phyloP scores from a whole-genome alignment of 2,888 invertebrate species.

The Patella depressa region DNA sequence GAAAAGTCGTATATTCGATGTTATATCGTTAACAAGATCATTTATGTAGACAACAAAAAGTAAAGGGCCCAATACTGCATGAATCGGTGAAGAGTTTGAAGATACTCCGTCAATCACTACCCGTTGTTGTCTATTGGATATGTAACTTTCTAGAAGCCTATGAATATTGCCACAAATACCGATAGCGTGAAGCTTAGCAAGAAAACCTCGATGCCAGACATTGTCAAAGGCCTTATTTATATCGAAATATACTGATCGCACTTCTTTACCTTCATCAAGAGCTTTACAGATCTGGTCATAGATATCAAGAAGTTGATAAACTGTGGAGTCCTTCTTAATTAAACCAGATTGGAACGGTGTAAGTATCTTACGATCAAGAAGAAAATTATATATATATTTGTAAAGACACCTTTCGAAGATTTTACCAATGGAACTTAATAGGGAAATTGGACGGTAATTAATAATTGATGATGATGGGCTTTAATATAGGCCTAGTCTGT shows the following conservation, averaged over 20 bases:
- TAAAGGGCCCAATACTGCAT: background rate
- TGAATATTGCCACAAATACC: background rate
- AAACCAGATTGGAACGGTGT: background rate
- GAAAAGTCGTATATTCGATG: too few relatives aligned
- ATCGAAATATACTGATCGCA: background rate
- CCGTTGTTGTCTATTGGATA: background rate
- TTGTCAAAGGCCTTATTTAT: background rate
- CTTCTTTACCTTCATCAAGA: background rate
- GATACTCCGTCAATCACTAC: slow-evolving; percentile 1
- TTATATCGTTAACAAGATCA: too few relatives aligned
- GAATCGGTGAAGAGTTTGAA: background rate
- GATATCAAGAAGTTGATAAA: background rate
- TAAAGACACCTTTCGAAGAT: background rate
- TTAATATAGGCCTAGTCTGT: too few relatives aligned
- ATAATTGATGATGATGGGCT: too few relatives aligned
- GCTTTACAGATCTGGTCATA: background rate
- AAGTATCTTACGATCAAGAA: background rate
- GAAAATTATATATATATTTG: background rate
- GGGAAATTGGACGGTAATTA: too few relatives aligned
- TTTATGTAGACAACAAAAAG: too few relatives aligned
- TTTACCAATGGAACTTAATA: too few relatives aligned
- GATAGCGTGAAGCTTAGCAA: background rate
- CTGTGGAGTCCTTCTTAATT: background rate
- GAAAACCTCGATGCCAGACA: background rate
- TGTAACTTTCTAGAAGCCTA: background rate